Base-by-base conservation (phyloP, 1,140 invertebrate species). In the Schlechtendalia chinensis region DNA sequence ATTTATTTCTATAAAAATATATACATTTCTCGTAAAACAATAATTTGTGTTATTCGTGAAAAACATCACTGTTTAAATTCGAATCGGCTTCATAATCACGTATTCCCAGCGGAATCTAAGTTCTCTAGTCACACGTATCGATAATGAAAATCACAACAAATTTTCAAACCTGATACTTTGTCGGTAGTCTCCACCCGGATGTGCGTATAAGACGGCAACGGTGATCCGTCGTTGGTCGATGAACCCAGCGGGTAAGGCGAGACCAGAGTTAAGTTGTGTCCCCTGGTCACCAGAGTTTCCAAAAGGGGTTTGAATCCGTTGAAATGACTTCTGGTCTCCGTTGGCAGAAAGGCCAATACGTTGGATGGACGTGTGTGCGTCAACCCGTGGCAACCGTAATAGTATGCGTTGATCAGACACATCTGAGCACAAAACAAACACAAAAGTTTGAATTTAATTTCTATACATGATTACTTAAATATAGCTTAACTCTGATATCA, bases 211-310 rank as follows among this genome's bases (percentile, higher is more conserved):
- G 19, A 0, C 5, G 17, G 10, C 50, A 32, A 54, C 27, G 69
- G 17, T 1, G 27, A 24, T 1, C 65, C 65, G 10, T 24, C 6
- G 5, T 63, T 27, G 0, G 24, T n/a, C 16, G 27, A 17, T 0
- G 65, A 22, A 50, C 39, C 17, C 8, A 79, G 22, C 11, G 58
- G 8, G 5, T 19, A 79, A 12, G 80, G 74, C 5, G 85, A 84
- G 8, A 81, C 72, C 22, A 81, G 47, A 11, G 89, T 90, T 4
- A 91, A 87, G 82, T 90, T 87, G 83, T 91, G 90, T 3, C 90
- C 90, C 71, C 88, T 86, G 0, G 84, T 81, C 0, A 89, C 86
- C 45, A 91, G 83, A 82, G 88, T 88, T 22, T 87, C 54, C 5
- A 86, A 81, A 5, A 86, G 45, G 0, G 85, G 84, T 61, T 84